Base-by-base conservation (phyloP, 2,888 invertebrate species). In the Chaitophorus viminalis region DNA sequence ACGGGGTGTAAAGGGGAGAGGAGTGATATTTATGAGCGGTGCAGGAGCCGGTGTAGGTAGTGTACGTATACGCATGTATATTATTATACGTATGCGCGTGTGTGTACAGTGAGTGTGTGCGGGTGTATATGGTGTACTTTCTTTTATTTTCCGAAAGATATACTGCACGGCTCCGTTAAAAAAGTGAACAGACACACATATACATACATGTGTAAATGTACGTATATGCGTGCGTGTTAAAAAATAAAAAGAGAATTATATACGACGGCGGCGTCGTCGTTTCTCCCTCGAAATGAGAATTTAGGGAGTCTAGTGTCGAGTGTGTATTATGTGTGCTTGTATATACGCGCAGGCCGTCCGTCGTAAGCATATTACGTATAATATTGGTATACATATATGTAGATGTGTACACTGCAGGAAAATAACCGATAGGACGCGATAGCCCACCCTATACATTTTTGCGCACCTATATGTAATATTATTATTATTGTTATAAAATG, bases 121-220 rank as follows among this genome's bases (percentile, higher is more conserved):
- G 18, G 36, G 21, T n/a, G 65, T 21, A 60, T 31, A n/a, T 3
- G 8, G 46, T 17, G 46, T 46, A 31, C 60, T 81, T 81, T 87
- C 81, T 81, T 81, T 81, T 87, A 72, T 81, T 74, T 87, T 65
- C 46, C 25, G 25, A 87, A 65, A 87, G 54, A 87, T 87, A 74
- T 74, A 81, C 74, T 25, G 78, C 36, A 74, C 74, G 31, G 78
- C 54, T 79, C 25, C 31, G 29, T 14, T n/a, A 17, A n/a, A 68
- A 81, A 68, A n/a, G n/a, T n/a, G n/a, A n/a, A n/a, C n/a, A 68
- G 11, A 82, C 33, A 36, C 0, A 74, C 17, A 65, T 18, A 21
- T 18, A 65, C 18, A 39, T 18, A 9, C 14, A 33, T 60, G 9
- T 18, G 39, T 25, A 14, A 21, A 36, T 54, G 21, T 77, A 14